Conservation (phyloP, 2,113 vertebrate genomes). For the Sterna hirundo region DNA sequence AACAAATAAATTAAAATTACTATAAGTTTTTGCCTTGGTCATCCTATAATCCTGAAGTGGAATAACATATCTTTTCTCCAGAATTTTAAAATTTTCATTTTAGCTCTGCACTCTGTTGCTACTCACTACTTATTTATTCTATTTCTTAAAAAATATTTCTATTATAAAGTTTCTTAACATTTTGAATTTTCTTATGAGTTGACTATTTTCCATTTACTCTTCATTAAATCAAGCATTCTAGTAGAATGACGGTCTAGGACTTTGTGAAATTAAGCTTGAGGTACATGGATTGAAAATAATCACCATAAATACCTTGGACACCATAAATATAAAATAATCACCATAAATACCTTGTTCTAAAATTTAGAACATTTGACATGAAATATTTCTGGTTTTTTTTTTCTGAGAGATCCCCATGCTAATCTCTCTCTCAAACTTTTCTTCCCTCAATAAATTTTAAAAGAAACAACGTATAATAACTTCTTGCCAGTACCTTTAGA, state of each 20-base stretch:
- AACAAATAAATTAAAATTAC: not conserved
- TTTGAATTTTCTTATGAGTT: not conserved
- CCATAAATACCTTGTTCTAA: not conserved
- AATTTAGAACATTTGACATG: not conserved
- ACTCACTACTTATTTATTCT: not conserved
- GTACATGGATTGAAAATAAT: not conserved
- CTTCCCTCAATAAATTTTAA: not conserved
- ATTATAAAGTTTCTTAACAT: not conserved
- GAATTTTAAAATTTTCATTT: not conserved
- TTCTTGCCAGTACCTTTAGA: not conserved
- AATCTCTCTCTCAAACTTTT: not conserved
- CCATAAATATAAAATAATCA: no score
- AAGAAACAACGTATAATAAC: not conserved
- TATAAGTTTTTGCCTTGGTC: not conserved
- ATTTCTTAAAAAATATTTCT: not conserved
- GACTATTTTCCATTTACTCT: not conserved
- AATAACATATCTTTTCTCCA: not conserved
- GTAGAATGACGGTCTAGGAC: not conserved
- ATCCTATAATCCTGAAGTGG: not conserved
- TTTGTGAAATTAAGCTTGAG: not conserved
- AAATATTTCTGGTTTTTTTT: not conserved
- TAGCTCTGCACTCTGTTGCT: not conserved
- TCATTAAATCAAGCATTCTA: not conserved
- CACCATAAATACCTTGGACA: no score
- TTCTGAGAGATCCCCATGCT: not conserved